Percentiles rank a stretch among this genome's conserved stretches.
phyloP scores from a whole-genome alignment of 1,140 invertebrate genomes.

The Drosophila cardini region DNA sequence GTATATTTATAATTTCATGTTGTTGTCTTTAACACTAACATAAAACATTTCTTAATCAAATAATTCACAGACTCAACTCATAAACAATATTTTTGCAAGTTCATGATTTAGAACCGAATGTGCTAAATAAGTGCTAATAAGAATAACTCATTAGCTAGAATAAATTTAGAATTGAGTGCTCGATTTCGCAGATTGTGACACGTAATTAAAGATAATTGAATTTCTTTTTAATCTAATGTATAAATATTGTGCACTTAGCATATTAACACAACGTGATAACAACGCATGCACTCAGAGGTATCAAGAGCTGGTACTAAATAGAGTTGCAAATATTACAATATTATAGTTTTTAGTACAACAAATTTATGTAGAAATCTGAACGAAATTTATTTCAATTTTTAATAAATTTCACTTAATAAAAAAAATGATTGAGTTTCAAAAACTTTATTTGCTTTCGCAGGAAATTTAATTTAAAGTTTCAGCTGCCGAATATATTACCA shows the following conservation, averaged over 20 bases:
- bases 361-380: too few relatives aligned
- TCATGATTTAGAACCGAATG: background rate
- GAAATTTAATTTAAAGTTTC: too few relatives aligned
- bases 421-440: too few relatives aligned
- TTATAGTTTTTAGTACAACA: too few relatives aligned
- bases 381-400: too few relatives aligned
- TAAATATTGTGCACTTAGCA: background rate
- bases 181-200: background rate
- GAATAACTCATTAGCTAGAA: background rate
- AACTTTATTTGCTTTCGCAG: too few relatives aligned
- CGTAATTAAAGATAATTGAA: slow-evolving; percentile 14
- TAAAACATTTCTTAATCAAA: background rate
- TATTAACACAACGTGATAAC: background rate
- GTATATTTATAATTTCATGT: background rate
- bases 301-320: too few relatives aligned
- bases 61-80: background rate
- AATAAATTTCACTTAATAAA: too few relatives aligned
- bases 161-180: too few relatives aligned
- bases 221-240: background rate
- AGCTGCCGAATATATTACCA: too few relatives aligned
- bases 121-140: slow-evolving; percentile 3
- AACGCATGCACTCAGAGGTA: background rate
- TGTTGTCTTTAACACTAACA: slow-evolving; percentile 3
- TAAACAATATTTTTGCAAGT: background rate
- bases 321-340: too few relatives aligned